Conservation (phyloP, 2,888 invertebrate genomes). For the Dromius quadrimaculatus region DNA sequence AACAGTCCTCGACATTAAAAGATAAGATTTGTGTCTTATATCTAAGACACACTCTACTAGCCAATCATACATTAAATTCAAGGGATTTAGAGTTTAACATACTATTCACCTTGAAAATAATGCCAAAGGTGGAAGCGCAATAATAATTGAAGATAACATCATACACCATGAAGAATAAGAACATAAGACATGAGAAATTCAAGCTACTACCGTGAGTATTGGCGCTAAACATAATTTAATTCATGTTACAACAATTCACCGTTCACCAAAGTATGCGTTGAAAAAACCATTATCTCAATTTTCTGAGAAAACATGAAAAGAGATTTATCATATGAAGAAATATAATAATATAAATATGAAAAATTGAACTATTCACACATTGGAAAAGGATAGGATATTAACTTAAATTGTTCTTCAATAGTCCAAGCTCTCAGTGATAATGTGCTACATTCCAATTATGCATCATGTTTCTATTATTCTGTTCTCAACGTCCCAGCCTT, state of each 20-base stretch:
- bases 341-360: too few species aligned
- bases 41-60: neutral
- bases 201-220: neutral
- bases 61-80: neutral
- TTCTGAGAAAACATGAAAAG: neutral
- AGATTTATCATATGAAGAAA: too few species aligned
- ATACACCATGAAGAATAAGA: neutral
- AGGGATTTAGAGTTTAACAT: neutral
- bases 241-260: conserved; percentile 39
- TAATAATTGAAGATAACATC: conserved; percentile 5
- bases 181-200: too few species aligned
- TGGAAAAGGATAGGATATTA: too few species aligned
- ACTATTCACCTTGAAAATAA: neutral
- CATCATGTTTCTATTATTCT: too few species aligned
- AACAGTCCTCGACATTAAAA: neutral
- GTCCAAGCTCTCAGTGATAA: too few species aligned
- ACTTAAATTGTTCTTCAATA: too few species aligned
- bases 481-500: too few species aligned
- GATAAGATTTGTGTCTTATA: neutral
- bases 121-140: neutral
- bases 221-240: neutral
- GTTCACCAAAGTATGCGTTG: conserved; percentile 47
- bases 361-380: too few species aligned
- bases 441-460: too few species aligned
- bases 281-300: conserved; percentile 12